Base-by-base conservation (phyloP, 1,140 invertebrate species). In the Camponotus floridanus region DNA sequence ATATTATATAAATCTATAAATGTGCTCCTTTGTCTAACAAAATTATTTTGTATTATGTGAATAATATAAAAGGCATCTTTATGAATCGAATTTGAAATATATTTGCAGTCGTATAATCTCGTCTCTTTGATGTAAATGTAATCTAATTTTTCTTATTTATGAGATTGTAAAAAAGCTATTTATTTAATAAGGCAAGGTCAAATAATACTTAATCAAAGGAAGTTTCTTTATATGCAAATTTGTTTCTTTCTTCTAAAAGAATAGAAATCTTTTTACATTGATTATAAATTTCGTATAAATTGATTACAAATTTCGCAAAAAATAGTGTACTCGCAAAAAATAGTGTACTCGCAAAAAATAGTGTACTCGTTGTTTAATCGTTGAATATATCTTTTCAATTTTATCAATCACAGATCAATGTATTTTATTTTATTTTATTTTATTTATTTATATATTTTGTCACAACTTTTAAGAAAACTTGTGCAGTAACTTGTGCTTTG, bases 391-490 rank as follows among this genome's bases (percentile, higher is more conserved):
- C 26, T 48, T 62, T 3, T 4, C 5, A 11, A 62, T 31, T 57
- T 13, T 1, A 26, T 26, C 26, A 26, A 26, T 26, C 11, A 18
- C 26, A n/a, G 3, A 33, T 33, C 26, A 9, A 76, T 61, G 7
- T 45, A 33, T 64, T 64, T 21, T 45, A 26, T n/a, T n/a, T 36
- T 26, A 26, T 26, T 6, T 78, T 65, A 48, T 36, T 65, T 48
- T 21, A 7, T 64, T 4, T 26, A 26, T 26, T 26, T 26, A 26
- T 26, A 26, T 26, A 26, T 26, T 26, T 26, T 26, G 26, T 26
- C 26, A 45, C 45, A 65, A 78, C 2, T 76, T 62, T 45, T 21
- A n/a, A 64, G 39, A 62, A 78, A 21, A 36, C 15, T 67, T 36
- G 0, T 51, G n/a, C 36, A 33, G 13, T 33, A 36, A 31, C 36